These are phyloP conservation scores for Synergus laeviventris DNA, from an alignment of 2,888 invertebrate species.

Conservation along the genomic window DNA sequence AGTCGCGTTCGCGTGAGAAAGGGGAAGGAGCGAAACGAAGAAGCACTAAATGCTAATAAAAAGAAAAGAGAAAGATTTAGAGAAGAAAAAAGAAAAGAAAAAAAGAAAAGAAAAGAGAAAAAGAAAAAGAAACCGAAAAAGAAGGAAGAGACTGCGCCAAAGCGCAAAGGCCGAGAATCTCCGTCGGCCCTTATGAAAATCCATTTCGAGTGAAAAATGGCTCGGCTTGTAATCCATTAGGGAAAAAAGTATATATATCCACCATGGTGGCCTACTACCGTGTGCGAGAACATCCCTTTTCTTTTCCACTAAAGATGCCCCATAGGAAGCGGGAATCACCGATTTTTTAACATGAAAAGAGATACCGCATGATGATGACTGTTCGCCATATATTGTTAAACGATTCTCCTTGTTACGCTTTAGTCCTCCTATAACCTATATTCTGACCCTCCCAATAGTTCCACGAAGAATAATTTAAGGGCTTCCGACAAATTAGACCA, in stretches of 20 bases:
- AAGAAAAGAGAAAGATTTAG: conserved; percentile 41
- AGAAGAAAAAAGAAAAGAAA: conserved; percentile 44
- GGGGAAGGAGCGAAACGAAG: conserved; percentile 41
- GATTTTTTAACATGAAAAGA: conserved; percentile 37
- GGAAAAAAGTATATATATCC: conserved; percentile 42
- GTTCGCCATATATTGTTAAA: conserved; percentile 16
- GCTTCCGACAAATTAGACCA: not conserved
- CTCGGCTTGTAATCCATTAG: conserved; percentile 58
- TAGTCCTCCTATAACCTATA: not conserved
- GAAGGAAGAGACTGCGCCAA: conserved; percentile 40
- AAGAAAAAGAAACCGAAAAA: too few species aligned
- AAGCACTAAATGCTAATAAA: conserved; percentile 28
- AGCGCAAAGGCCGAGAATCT: conserved; percentile 41
- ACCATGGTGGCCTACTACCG: conserved; percentile 37
- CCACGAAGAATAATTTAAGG: conserved; percentile 16
- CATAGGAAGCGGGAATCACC: conserved; percentile 25
- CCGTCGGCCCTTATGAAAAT: conserved; percentile 59
- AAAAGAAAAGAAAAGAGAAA: conserved; percentile 45
- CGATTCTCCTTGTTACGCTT: conserved; percentile 8
- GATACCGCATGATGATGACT: conserved; percentile 3
- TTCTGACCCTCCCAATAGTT: not conserved
- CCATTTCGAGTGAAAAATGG: conserved; percentile 70
- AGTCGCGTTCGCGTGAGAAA: conserved; percentile 42
- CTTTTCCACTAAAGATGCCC: conserved; percentile 27
- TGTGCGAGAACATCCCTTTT: conserved; percentile 37